phyloP scores from a whole-genome alignment of 2,113 vertebrate species.

The Candoia aspera region DNA sequence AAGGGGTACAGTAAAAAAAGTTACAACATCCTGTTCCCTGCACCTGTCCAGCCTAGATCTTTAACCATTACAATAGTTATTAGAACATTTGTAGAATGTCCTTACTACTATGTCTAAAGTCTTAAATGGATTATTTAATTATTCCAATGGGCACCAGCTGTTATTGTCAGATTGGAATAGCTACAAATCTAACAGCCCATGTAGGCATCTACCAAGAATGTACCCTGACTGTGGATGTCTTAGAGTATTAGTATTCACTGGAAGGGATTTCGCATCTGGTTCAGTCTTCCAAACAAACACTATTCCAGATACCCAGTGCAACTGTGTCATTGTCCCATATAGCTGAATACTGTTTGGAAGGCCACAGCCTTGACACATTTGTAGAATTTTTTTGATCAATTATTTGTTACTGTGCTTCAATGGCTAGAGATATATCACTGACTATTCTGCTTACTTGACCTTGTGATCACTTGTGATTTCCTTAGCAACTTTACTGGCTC shows the following conservation, averaged over 20 bases:
- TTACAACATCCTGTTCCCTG: background rate
- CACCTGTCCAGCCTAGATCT: background rate
- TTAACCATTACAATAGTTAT: background rate
- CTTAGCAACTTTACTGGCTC: background rate
- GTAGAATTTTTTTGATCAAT: background rate
- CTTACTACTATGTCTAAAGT: background rate
- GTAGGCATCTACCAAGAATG: no score
- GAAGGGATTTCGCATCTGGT: background rate
- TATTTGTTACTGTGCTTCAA: slow-evolving; percentile 5
- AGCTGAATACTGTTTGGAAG: background rate
- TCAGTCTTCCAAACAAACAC: slow-evolving; percentile 9
- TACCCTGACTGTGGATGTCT: background rate
- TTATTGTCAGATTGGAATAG: no score
- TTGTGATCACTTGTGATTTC: background rate
- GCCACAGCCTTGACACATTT: background rate
- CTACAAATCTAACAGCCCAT: no score
- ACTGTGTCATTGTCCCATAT: background rate
- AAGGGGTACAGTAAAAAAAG: background rate
- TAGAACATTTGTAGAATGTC: background rate
- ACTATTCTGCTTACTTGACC: background rate
- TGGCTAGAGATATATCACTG: background rate
- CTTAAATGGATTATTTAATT: background rate
- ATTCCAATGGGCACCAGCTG: no score
- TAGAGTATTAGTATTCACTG: slow-evolving; percentile 1
- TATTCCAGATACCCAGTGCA: background rate